Conservation (phyloP, 2,113 vertebrate genomes). For the Poicephalus meyeri region DNA sequence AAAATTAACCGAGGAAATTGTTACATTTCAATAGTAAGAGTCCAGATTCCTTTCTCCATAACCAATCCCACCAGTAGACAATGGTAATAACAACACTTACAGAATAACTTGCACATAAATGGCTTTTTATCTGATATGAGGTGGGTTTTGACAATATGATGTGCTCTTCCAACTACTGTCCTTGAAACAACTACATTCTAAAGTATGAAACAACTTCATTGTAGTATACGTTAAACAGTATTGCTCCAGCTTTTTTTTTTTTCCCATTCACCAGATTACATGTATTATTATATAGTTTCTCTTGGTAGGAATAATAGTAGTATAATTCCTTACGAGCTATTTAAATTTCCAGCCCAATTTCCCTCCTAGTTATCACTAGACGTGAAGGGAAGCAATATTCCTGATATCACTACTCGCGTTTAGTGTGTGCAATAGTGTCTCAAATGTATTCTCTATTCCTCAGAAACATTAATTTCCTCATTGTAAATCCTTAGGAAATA, state of each 20-base stretch:
- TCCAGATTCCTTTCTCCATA: background rate
- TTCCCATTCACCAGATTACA: background rate
- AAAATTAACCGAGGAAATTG: background rate
- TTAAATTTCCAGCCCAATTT: background rate
- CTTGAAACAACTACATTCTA: background rate
- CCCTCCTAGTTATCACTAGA: background rate
- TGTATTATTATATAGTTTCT: background rate
- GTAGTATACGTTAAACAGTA: background rate
- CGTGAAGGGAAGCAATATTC: background rate
- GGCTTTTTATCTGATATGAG: background rate
- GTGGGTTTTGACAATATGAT: background rate
- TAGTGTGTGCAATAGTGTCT: background rate
- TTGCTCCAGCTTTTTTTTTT: background rate
- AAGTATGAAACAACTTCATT: background rate
- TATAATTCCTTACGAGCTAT: background rate
- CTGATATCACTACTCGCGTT: fast-evolving
- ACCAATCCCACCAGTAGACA: background rate
- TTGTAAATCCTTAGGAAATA: background rate
- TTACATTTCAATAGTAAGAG: background rate
- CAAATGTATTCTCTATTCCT: background rate
- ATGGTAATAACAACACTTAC: background rate
- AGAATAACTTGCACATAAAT: background rate
- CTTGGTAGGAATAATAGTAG: background rate
- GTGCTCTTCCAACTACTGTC: background rate
- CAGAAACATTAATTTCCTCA: background rate